These are phyloP conservation scores for Proterorhinus semilunaris DNA, from an alignment of 2,113 vertebrate species.

Conservation along the genomic window DNA sequence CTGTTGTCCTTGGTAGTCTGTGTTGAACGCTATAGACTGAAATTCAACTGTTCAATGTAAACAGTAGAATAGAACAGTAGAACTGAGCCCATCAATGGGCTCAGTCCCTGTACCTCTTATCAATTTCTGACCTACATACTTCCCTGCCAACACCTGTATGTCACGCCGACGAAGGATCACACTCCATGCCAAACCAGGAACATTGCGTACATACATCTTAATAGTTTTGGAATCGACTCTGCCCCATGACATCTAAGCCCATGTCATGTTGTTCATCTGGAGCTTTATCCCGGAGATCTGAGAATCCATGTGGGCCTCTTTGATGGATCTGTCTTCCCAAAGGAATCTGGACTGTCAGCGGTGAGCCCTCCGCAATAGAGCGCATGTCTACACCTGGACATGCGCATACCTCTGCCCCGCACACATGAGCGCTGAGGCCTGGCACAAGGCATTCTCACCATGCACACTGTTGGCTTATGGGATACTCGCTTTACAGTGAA, in stretches of 20 bases:
- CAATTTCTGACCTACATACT: slow-evolving; percentile 13
- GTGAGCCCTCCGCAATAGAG: slow-evolving; percentile 22
- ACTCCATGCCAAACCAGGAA: slow-evolving; percentile 22
- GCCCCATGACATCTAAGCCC: slow-evolving; percentile 53
- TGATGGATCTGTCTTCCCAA: slow-evolving; percentile 42
- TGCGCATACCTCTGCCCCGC: neutral
- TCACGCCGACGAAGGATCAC: slow-evolving; percentile 19
- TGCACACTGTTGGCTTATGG: slow-evolving; percentile 33
- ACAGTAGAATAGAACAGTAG: neutral
- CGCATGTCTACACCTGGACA: slow-evolving; percentile 38
- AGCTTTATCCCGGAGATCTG: slow-evolving; percentile 50
- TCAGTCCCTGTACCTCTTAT: neutral
- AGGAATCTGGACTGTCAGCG: slow-evolving; percentile 53
- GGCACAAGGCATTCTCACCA: slow-evolving; percentile 34
- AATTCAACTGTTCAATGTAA: neutral
- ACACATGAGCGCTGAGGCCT: slow-evolving; percentile 15
- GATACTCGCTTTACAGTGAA: slow-evolving; percentile 31
- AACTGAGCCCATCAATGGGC: neutral
- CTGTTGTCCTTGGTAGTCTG: too few relatives aligned
- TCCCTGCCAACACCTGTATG: slow-evolving; percentile 12
- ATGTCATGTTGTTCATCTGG: slow-evolving; percentile 53
- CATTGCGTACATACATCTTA: slow-evolving; percentile 31
- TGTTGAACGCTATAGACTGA: too few relatives aligned
- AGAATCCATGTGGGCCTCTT: slow-evolving; percentile 54
- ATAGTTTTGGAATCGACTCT: slow-evolving; percentile 42